These are phyloP conservation scores for Stictonetta naevosa DNA, from an alignment of 2,113 vertebrate species.

Conservation along the genomic window DNA sequence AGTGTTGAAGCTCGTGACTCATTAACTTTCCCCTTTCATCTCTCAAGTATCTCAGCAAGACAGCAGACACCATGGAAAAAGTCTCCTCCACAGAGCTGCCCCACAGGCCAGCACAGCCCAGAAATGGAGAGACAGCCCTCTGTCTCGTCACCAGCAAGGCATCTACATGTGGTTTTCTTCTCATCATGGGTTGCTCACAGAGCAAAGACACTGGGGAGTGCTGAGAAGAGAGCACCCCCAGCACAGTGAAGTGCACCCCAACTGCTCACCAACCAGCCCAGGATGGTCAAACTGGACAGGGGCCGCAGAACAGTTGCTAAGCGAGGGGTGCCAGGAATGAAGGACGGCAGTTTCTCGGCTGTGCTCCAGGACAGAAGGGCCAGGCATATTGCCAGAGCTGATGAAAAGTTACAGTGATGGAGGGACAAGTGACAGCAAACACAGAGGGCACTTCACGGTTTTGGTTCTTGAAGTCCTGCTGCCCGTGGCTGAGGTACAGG, in stretches of 20 bases:
- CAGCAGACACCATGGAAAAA: background rate
- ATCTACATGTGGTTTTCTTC: background rate
- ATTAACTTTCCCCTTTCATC: background rate
- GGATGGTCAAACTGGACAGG: background rate
- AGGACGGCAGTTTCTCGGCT: background rate
- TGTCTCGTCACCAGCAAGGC: background rate
- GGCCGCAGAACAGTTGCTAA: background rate
- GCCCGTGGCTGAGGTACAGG: background rate
- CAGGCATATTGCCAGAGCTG: background rate
- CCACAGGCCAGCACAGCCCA: background rate
- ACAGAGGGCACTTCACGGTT: background rate
- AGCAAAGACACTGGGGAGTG: background rate
- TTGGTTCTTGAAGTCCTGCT: background rate
- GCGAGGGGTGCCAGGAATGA: background rate
- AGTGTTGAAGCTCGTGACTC: background rate
- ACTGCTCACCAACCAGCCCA: background rate
- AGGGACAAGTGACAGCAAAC: background rate
- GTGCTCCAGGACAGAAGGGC: background rate
- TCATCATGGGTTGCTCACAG: background rate
- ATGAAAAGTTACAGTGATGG: background rate
- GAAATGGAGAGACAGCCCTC: background rate
- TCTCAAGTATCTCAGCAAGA: background rate
- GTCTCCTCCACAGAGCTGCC: background rate
- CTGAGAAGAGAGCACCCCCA: background rate
- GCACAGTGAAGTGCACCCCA: background rate